Evolutionary conservation across 2,888 invertebrate genomes (phyloP), one percentile per base, ranked within the genome.

Genomic region (Prosopocoilus inquinatus): DNA sequence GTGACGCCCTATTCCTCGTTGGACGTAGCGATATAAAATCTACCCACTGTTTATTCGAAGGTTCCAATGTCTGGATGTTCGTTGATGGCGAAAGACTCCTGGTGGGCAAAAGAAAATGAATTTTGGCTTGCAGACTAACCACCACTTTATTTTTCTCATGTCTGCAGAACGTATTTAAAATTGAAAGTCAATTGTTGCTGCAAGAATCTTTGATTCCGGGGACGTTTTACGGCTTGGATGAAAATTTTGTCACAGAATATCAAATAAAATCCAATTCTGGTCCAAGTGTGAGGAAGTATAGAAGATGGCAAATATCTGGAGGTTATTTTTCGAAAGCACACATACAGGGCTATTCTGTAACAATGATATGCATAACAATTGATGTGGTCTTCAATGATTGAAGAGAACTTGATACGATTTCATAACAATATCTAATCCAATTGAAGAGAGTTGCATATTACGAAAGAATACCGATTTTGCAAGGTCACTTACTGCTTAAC

Each of bases 31-130:
- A 7, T 9, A 53, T 56, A 33, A 11, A 47, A 15, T 38, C 47
- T 33, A 28, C 47, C 0, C 58, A 47, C 9, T 79, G 79, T 62
- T 63, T 64, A 2, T 67, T 67, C 16, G 65, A 60, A 34, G 67
- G 73, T 1, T 76, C 71, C 9, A 79, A 79, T 55, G 57, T 80
- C 41, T 81, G 80, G 80, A 72, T 71, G 58, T 69, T 80, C 13
- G 64, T 66, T 9, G 59, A 69, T 47, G 54, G 16, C 15, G 16
- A 0, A 28, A 55, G 62, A 50, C 64, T 79, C 13, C 57, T 65
- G 54, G 79, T 78, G 65, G 67, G 66, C 58, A 45, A 34, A 15
- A 11, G 28, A 20, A 20, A 1, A 5, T 28, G 5, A 1, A 1
- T 28, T 28, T 28, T 20, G 4, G 5, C 7, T 5, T 3, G 7